Conservation (phyloP, 2,888 invertebrate species). For the Drosophila ochracea region DNA sequence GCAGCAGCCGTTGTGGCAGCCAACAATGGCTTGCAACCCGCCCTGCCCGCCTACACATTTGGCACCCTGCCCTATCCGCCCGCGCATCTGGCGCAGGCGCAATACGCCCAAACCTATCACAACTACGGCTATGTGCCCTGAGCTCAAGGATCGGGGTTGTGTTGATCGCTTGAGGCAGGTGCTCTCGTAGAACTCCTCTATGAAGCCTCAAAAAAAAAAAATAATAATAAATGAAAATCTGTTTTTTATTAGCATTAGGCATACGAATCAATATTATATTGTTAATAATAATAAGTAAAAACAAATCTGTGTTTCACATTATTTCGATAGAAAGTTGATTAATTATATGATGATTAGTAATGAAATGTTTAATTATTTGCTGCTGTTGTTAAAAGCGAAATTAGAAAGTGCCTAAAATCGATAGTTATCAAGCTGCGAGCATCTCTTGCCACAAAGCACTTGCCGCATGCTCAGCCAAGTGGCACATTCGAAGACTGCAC, state of each 20-base stretch:
- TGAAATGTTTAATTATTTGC: not conserved
- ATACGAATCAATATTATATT: not conserved
- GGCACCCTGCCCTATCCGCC: conserved; percentile 78
- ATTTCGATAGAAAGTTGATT: conserved; percentile 38
- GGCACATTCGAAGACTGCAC: conserved; percentile 38
- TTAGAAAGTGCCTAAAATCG: conserved; percentile 55
- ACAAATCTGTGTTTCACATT: not conserved
- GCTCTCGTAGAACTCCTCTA: not conserved
- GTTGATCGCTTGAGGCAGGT: conserved; percentile 2
- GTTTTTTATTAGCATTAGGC: conserved; percentile 31
- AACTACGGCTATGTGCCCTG: conserved; percentile 83
- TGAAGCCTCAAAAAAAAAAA: conserved; percentile 1
- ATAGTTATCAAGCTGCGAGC: conserved; percentile 28
- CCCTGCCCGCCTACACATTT: conserved; percentile 81
- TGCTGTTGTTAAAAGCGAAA: not conserved
- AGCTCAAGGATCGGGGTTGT: not conserved
- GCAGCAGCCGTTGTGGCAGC: conserved; percentile 13
- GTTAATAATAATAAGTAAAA: not conserved
- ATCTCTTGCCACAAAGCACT: not conserved
- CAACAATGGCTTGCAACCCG: conserved; percentile 56
- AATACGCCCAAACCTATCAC: conserved; percentile 81
- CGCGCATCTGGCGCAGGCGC: conserved; percentile 67
- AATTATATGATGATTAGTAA: conserved; percentile 2
- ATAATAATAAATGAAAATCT: conserved; percentile 7
- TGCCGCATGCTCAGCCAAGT: conserved; percentile 27